Conservation (phyloP, 2,113 vertebrate genomes). For the Ctenodactylus gundi region DNA sequence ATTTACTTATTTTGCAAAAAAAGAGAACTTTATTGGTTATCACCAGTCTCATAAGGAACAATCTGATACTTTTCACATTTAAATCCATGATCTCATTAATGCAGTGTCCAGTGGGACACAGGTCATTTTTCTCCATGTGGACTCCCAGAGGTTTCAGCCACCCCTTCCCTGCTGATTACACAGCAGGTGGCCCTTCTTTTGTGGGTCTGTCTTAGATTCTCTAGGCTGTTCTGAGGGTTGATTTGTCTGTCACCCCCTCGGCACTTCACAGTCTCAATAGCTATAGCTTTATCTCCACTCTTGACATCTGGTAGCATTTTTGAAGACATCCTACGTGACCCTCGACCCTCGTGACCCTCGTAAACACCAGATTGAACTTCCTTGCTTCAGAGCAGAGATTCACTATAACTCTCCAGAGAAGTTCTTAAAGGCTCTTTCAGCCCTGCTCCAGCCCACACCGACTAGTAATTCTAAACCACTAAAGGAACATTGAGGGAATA, state of each 20-base stretch:
- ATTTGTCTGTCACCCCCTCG: background rate
- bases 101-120: too few relatives aligned
- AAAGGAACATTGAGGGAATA: background rate
- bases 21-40: background rate
- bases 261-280: too few relatives aligned
- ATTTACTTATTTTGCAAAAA: background rate
- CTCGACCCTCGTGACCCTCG: too few relatives aligned
- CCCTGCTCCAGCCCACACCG: too few relatives aligned
- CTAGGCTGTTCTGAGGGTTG: background rate
- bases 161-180: background rate
- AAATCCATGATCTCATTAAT: background rate
- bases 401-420: too few relatives aligned
- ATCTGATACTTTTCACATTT: background rate
- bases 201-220: background rate
- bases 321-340: too few relatives aligned
- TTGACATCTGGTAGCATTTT: accelerated
- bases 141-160: background rate
- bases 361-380: background rate
- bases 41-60: background rate
- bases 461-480: background rate
- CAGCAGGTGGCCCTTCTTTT: background rate
- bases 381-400: background rate
- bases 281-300: background rate
- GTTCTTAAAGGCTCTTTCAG: background rate
- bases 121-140: accelerated